Evolutionary conservation across 2,888 invertebrate species (phyloP).

Genomic region (Chydorus sphaericus): DNA sequence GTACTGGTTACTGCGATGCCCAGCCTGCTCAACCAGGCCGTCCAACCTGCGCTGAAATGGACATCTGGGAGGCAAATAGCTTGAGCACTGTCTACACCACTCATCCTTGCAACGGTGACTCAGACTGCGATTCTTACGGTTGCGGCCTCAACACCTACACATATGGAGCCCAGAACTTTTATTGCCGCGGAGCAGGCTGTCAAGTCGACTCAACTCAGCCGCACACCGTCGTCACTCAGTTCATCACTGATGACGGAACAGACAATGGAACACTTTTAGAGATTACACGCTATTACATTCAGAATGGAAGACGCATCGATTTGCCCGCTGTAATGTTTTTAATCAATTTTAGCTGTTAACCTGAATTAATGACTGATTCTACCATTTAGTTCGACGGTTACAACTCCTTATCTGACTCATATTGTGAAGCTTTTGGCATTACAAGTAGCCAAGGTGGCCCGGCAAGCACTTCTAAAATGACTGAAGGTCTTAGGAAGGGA

Average conservation of each 20-base stretch:
- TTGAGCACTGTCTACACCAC: neutral
- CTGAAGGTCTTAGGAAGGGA: neutral
- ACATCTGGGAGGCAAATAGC: constrained; percentile 5
- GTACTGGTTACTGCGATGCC: constrained; percentile 5
- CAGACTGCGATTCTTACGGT: neutral
- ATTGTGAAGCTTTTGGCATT: neutral
- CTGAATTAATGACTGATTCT: too few species aligned
- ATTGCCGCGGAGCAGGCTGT: neutral
- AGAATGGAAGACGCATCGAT: neutral
- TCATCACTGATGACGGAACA: neutral
- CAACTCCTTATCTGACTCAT: neutral
- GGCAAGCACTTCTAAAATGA: neutral
- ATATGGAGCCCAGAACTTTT: neutral
- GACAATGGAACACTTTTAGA: neutral
- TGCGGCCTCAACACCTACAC: neutral
- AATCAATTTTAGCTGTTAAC: too few species aligned
- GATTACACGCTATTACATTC: neutral
- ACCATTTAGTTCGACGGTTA: neutral
- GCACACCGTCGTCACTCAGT: neutral
- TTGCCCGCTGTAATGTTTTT: neutral
- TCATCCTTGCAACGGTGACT: constrained; percentile 7
- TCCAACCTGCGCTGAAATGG: neutral
- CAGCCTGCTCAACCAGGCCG: neutral
- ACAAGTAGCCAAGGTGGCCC: neutral
- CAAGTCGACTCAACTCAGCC: neutral